Percentiles rank a stretch among this genome's conserved stretches.
Conservation (phyloP, 2,113 vertebrate species). For the Hyaena hyaena region DNA sequence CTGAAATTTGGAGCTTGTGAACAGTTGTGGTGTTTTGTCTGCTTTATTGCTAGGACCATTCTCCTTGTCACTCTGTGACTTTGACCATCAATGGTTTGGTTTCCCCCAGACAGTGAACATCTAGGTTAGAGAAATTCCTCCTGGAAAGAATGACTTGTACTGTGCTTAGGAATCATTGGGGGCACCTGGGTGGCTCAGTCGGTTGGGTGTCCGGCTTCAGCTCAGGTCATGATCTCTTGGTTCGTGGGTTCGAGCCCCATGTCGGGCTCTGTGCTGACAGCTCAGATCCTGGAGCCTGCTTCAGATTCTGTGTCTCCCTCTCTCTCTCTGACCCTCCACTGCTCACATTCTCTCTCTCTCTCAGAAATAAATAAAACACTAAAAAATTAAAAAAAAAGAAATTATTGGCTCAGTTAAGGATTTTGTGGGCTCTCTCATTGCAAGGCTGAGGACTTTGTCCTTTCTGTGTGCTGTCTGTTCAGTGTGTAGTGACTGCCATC, state of each 20-base stretch:
- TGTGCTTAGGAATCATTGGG: slow-evolving; percentile 60
- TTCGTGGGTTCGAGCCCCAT: too few relatives aligned
- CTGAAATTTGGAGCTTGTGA: slow-evolving; percentile 81
- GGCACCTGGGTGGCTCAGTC: too few relatives aligned
- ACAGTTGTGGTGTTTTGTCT: slow-evolving; percentile 66
- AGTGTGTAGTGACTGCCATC: slow-evolving; percentile 1
- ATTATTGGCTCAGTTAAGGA: slow-evolving; percentile 37
- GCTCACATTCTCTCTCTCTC: too few relatives aligned
- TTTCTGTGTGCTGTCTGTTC: slow-evolving; percentile 25
- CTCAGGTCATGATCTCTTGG: too few relatives aligned
- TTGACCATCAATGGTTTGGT: slow-evolving; percentile 79
- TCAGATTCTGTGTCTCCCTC: too few relatives aligned
- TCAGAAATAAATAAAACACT: too few relatives aligned
- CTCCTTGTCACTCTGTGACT: slow-evolving; percentile 57
- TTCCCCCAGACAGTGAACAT: slow-evolving; percentile 70
- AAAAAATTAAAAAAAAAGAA: background rate
- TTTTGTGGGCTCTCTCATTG: slow-evolving; percentile 3
- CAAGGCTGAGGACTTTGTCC: slow-evolving; percentile 18
- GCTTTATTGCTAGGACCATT: slow-evolving; percentile 70
- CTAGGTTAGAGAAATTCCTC: slow-evolving; percentile 80
- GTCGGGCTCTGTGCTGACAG: too few relatives aligned
- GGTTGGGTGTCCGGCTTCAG: too few relatives aligned
- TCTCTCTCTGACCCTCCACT: too few relatives aligned
- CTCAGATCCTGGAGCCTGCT: too few relatives aligned
- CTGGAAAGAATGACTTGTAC: slow-evolving; percentile 63